Base-by-base conservation (phyloP, 2,888 invertebrate species). In the Papilio protenor region DNA sequence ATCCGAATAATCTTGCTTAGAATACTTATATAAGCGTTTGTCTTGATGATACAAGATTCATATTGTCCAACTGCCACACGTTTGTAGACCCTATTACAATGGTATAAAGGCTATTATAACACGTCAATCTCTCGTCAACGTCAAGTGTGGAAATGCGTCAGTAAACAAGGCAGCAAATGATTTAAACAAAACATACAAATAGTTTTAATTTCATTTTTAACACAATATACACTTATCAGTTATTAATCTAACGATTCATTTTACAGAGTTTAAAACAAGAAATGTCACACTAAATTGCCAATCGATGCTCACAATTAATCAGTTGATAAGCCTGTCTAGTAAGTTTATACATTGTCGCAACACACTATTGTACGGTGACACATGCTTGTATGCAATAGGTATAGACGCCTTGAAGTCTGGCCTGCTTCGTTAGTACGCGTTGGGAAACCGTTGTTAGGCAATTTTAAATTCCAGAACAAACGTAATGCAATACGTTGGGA, bases 371-470 rank as follows among this genome's bases (percentile, higher is more conserved):
- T n/a, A 33, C 64, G 33, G 64, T 40, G 40, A 64, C 61, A 66
- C n/a, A 40, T 66, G 40, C 40, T 74, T 47, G 21, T 59, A 18
- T 52, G 78, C 18, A 61, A 61, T 74, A 71, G 75, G 52, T 45
- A 33, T 40, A 78, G 78, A 78, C 78, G 78, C 78, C 78, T 78
- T 72, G 78, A 49, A 75, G 78, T 78, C 78, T 78, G 75, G 75
- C 61, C 33, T 59, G 77, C 73, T 77, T 66, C 59, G 74, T 57
- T 74, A 59, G 61, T 49, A 61, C 27, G 61, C 27, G 59, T 72
- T 49, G 23, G 40, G 40, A 64, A 72, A 76, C 61, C 33, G 72
- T 76, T 72, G 59, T 49, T 47, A 27, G 21, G 66, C 69, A 69
- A 66, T 69, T 69, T 55, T 45, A 33, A 55, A 75, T 75, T 55